Base-by-base conservation (phyloP, 1,140 invertebrate genomes). In the Neodiprion virginianus region DNA sequence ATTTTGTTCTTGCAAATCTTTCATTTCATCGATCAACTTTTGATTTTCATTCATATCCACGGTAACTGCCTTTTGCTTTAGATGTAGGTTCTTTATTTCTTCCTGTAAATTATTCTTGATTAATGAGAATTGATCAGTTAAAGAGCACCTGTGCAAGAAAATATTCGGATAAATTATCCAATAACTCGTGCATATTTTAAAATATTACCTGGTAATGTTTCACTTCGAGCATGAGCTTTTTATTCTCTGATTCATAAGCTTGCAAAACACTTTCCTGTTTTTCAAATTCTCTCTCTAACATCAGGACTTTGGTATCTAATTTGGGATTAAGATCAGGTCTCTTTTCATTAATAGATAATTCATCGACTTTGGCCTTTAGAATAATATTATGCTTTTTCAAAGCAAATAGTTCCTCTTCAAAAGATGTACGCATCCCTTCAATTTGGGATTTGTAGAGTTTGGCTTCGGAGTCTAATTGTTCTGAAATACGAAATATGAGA, bases 311-410 rank as follows among this genome's bases (percentile, higher is more conserved):
- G 1, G 76, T 78, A 61, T 79, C 79, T n/a, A 81, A 81, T 9
- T 80, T 76, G n/a, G 47, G 76, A 0, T 28, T 47, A 67, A 76
- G 8, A 21, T 83, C 79, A 1, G 65, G 8, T 1, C 77, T 82
- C 47, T 78, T 84, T 28, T 85, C 83, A 9, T 74, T 78, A 23
- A 85, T 48, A 0, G 75, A 75, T 0, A 83, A 67, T 14, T 89
- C 87, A 67, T 89, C 86, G 0, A 85, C 67, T 72, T 86, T 87
- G 1, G 84, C 77, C 61, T 88, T 88, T 11, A 88, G 74, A 68
- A 88, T 77, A 9, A 89, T 88, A 69, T 88, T 89, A 49, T 88
- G 86, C 14, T 87, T 89, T 61, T 87, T 89, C 0, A 88, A 48
- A 1, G 82, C 72, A 73, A 88, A 88, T 8, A 88, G 65, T 74